Percentiles rank a stretch among this genome's conserved stretches.
Evolutionary conservation across 2,888 invertebrate genomes (phyloP).

Genomic region (Acleris emargana): DNA sequence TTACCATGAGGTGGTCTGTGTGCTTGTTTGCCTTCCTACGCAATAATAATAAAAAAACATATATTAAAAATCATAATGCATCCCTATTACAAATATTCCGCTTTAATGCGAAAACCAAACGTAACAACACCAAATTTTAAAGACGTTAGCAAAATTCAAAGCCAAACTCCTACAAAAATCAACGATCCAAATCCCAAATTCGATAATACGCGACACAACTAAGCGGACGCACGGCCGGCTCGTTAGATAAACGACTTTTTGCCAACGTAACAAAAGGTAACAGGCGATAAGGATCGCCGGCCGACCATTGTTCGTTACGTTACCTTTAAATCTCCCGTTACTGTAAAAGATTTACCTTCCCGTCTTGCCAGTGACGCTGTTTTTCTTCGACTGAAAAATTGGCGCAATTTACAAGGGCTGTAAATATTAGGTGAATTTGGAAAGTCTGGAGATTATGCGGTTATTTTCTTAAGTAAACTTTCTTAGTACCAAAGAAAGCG

Average conservation of each 20-base stretch:
- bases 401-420: conserved; percentile 22
- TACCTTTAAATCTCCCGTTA: conserved; percentile 44
- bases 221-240: conserved; percentile 32
- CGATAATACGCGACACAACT: conserved; percentile 28
- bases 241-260: conserved; percentile 42
- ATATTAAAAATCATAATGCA: too few species aligned
- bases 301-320: conserved; percentile 43
- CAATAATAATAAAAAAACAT: too few species aligned
- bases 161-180: conserved; percentile 1
- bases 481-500: too few species aligned
- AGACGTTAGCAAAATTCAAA: too few species aligned
- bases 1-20: too few species aligned
- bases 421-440: conserved; percentile 26
- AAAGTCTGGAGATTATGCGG: neutral
- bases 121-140: too few species aligned
- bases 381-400: conserved; percentile 36
- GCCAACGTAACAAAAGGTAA: conserved; percentile 45
- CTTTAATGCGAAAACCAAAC: too few species aligned
- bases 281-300: conserved; percentile 43
- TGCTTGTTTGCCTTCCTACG: too few species aligned
- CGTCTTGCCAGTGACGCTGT: conserved; percentile 33
- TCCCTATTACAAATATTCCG: too few species aligned
- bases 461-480: neutral
- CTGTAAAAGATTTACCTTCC: conserved; percentile 35
- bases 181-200: conserved; percentile 12